Evolutionary conservation across 2,797 vertebrate species (phyloP).

Genomic region (Neomorphus geoffroyi): DNA sequence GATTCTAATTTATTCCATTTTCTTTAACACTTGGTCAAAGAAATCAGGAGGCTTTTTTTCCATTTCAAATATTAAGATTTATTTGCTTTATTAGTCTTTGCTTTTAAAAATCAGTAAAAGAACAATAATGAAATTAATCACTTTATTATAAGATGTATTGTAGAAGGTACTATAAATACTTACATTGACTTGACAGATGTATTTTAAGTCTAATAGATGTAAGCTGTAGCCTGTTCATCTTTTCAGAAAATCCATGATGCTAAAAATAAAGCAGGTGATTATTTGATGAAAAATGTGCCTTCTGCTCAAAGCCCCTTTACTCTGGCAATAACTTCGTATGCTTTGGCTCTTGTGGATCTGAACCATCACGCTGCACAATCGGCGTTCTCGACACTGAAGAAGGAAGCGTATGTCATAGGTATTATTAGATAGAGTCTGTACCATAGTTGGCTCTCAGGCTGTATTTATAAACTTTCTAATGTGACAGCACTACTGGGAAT

Average conservation of each 20-base stretch:
- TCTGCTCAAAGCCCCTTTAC: constrained; percentile 83
- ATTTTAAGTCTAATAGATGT: background rate
- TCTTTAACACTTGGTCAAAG: background rate
- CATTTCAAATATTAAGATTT: background rate
- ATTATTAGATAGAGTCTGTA: background rate
- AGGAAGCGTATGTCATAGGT: constrained; percentile 80
- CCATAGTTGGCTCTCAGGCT: background rate
- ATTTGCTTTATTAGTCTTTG: background rate
- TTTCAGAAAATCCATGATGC: constrained; percentile 78
- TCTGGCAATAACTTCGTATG: constrained; percentile 83
- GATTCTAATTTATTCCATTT: background rate
- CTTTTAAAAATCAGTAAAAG: background rate
- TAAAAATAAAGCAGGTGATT: constrained; percentile 74
- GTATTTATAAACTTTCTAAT: background rate
- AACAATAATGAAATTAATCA: background rate
- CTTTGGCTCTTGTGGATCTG: constrained; percentile 80
- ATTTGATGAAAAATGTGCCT: constrained; percentile 74
- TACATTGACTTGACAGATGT: too few species aligned
- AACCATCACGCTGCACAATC: background rate
- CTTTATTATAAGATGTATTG: background rate
- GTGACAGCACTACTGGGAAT: background rate
- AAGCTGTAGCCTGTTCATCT: background rate
- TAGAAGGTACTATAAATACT: background rate
- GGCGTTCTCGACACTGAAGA: constrained; percentile 73
- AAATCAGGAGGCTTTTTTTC: background rate